Evolutionary conservation across 35 echinoderm and acorn worm species (phyloP).

Genomic region (Amphiura filiformis): DNA sequence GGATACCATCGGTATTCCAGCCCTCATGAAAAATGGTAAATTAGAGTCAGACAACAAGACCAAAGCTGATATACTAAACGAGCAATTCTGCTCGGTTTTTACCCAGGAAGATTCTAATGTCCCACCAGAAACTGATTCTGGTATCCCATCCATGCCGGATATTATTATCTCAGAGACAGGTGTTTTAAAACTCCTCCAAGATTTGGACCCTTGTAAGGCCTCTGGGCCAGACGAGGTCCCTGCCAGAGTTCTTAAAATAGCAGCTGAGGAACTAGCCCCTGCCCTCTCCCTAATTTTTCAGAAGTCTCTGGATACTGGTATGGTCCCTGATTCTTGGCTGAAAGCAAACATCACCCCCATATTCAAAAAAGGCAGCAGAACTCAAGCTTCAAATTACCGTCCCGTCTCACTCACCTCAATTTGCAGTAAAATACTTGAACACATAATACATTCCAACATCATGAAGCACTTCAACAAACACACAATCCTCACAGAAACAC

Average conservation of each 20-base stretch:
- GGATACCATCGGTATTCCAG: slow-evolving; percentile 1
- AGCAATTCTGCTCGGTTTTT: not conserved
- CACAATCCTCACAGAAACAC: not conserved
- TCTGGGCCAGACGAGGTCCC: slow-evolving; percentile 31
- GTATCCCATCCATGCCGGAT: slow-evolving; percentile 17
- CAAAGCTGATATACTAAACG: slow-evolving; percentile 29
- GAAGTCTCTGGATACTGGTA: slow-evolving; percentile 9
- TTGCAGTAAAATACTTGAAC: not conserved
- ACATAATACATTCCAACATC: slow-evolving; percentile 30
- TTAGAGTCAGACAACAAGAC: not conserved
- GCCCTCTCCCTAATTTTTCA: not conserved
- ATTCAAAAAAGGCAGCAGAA: not conserved
- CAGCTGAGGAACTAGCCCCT: slow-evolving; percentile 25
- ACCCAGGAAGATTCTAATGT: not conserved
- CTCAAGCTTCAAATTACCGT: slow-evolving; percentile 12
- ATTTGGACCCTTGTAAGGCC: not conserved
- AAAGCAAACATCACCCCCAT: not conserved
- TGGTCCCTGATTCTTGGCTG: not conserved
- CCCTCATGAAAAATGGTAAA: not conserved
- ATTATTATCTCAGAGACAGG: slow-evolving; percentile 17
- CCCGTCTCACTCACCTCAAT: slow-evolving; percentile 25
- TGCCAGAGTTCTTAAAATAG: slow-evolving; percentile 13
- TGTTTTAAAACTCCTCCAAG: slow-evolving; percentile 13
- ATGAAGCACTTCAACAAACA: slow-evolving; percentile 13
- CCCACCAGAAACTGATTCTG: not conserved